Conservation (phyloP, 2,113 vertebrate species). For the Oryzias curvinotus region DNA sequence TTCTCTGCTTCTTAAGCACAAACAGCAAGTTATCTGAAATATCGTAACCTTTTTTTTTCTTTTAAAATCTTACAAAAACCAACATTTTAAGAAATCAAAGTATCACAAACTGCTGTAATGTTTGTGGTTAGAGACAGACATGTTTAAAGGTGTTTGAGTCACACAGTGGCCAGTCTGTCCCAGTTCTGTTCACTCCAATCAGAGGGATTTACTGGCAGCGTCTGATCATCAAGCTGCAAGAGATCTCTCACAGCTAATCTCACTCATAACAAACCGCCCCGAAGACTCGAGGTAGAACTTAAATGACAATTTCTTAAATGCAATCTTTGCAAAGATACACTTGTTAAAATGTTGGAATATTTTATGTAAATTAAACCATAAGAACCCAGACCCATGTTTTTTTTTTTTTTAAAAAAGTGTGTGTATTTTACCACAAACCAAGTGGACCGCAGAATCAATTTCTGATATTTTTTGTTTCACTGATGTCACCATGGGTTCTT, state of each 20-base stretch:
- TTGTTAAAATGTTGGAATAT: too few species aligned
- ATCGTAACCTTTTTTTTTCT: too few species aligned
- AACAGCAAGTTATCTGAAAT: too few species aligned
- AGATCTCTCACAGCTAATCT: constrained; percentile 55
- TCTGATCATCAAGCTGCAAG: constrained; percentile 60
- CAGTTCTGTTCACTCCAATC: constrained; percentile 76
- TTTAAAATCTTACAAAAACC: neutral
- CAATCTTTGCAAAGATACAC: too few species aligned
- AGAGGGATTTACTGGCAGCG: constrained; percentile 63
- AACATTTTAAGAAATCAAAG: neutral
- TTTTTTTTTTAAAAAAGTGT: too few species aligned
- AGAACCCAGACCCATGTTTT: too few species aligned
- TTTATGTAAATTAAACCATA: too few species aligned
- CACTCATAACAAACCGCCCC: constrained; percentile 18
- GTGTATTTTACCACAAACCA: too few species aligned
- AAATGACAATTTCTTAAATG: constrained; percentile 1
- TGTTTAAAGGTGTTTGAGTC: constrained; percentile 23
- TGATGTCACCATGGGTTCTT: too few species aligned
- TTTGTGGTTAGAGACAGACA: constrained; percentile 14
- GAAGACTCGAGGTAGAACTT: constrained; percentile 12
- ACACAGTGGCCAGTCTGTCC: constrained; percentile 52
- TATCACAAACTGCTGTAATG: neutral
- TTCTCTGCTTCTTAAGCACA: too few species aligned
- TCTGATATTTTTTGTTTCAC: too few species aligned
- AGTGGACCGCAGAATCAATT: too few species aligned